These are phyloP conservation scores for Sphaerophoria taeniata DNA, from an alignment of 2,888 invertebrate species.

Conservation along the genomic window DNA sequence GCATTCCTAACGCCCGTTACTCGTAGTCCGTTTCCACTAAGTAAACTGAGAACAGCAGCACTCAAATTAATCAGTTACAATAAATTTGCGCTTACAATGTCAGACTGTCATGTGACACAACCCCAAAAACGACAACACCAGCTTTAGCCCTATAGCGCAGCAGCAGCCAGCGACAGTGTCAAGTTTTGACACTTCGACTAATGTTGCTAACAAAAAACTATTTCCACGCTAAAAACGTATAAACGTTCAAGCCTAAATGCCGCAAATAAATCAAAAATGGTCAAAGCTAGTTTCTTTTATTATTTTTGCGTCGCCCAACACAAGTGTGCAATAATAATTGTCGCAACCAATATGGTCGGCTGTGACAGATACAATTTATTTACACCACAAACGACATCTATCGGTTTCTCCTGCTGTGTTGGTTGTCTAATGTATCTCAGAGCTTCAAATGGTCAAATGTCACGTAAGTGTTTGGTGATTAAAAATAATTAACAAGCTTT, in stretches of 20 bases:
- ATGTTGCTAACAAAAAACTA: slow-evolving; percentile 30
- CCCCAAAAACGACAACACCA: slow-evolving; percentile 10
- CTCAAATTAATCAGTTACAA: slow-evolving; percentile 47
- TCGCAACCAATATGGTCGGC: slow-evolving; percentile 46
- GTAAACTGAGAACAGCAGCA: slow-evolving; percentile 40
- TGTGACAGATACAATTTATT: slow-evolving; percentile 71
- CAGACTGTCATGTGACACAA: slow-evolving; percentile 66
- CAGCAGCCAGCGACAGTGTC: no score
- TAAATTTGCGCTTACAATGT: slow-evolving; percentile 49
- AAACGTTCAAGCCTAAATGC: slow-evolving; percentile 49
- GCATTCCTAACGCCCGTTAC: no score
- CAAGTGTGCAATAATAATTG: slow-evolving; percentile 61
- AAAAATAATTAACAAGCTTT: slow-evolving; percentile 71
- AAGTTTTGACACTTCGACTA: slow-evolving; percentile 46
- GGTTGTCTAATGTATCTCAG: slow-evolving; percentile 15
- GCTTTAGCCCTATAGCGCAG: not conserved
- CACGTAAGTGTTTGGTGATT: slow-evolving; percentile 69
- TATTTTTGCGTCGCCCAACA: slow-evolving; percentile 22
- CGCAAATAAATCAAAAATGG: slow-evolving; percentile 68
- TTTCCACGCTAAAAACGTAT: slow-evolving; percentile 38
- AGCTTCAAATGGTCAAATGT: slow-evolving; percentile 61
- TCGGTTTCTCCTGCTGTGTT: slow-evolving; percentile 48
- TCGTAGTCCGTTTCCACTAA: no score
- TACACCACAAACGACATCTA: slow-evolving; percentile 68
- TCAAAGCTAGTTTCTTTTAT: slow-evolving; percentile 40